Evolutionary conservation across 2,888 invertebrate species (phyloP).

Genomic region (Plebejus melissa): DNA sequence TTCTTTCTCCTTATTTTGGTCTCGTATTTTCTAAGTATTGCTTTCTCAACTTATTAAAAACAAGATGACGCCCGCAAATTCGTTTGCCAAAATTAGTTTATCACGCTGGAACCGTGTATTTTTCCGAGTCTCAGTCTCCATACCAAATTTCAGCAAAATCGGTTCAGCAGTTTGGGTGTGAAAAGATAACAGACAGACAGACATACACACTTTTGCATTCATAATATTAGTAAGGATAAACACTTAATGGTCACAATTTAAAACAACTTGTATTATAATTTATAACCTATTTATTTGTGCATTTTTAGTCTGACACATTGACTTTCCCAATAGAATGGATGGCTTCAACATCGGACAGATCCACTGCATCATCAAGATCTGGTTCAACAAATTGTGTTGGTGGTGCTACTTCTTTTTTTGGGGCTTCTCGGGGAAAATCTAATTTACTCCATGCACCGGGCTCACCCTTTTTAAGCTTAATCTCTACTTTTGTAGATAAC

Average conservation of each 20-base stretch:
- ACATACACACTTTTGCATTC: too few relatives aligned
- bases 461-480: conserved; percentile 92
- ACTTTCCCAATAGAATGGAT: conserved; percentile 64
- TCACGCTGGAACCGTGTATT: too few relatives aligned
- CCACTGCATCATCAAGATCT: conserved; percentile 81
- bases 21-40: too few relatives aligned
- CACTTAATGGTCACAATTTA: background rate
- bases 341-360: conserved; percentile 84
- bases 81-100: too few relatives aligned
- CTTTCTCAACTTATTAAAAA: too few relatives aligned
- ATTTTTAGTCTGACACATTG: conserved; percentile 53
- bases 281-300: background rate
- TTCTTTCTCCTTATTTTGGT: background rate
- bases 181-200: too few relatives aligned
- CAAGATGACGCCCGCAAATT: too few relatives aligned
- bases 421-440: conserved; percentile 77
- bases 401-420: conserved; percentile 44
- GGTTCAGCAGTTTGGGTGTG: too few relatives aligned
- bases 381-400: conserved; percentile 39
- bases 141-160: too few relatives aligned
- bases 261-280: background rate
- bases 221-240: background rate
- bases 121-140: too few relatives aligned
- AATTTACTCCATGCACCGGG: conserved; percentile 90
- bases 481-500: conserved; percentile 94